Conservation (phyloP, 2,113 vertebrate species). For the Hystrix cristata region DNA sequence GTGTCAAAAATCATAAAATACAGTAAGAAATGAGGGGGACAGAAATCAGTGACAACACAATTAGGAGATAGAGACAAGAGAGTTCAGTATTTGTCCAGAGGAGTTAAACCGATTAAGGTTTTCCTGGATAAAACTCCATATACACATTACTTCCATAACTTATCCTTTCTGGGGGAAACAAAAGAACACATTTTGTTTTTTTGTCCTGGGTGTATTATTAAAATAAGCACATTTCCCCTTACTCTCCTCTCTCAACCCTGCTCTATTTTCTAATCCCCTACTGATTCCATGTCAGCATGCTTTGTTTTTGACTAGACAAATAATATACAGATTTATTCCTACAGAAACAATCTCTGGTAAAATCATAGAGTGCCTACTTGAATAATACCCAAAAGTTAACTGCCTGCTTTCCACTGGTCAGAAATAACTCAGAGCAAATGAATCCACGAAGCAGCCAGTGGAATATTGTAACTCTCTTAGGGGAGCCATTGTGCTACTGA, state of each 20-base stretch:
- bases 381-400: constrained; percentile 87
- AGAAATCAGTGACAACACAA: not conserved
- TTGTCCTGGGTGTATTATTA: constrained; percentile 32
- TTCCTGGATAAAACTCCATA: not conserved
- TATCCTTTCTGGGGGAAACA: not conserved
- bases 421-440: constrained; percentile 87
- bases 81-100: constrained; percentile 4
- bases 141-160: constrained; percentile 46
- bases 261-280: constrained; percentile 24
- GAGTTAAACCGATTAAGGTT: constrained; percentile 40
- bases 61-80: not conserved
- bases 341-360: constrained; percentile 87
- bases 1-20: constrained; percentile 44
- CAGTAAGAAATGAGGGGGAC: constrained; percentile 51
- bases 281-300: constrained; percentile 16
- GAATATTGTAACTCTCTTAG: constrained; percentile 85
- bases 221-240: constrained; percentile 65
- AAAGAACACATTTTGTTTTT: constrained; percentile 38
- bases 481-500: constrained; percentile 82
- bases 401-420: constrained; percentile 83
- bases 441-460: constrained; percentile 84
- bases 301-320: constrained; percentile 79
- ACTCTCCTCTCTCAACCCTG: constrained; percentile 68
- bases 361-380: constrained; percentile 85
- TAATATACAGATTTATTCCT: constrained; percentile 87